Base-by-base conservation (phyloP, 2,797 vertebrate genomes). In the Synaphobranchus kaupii region DNA sequence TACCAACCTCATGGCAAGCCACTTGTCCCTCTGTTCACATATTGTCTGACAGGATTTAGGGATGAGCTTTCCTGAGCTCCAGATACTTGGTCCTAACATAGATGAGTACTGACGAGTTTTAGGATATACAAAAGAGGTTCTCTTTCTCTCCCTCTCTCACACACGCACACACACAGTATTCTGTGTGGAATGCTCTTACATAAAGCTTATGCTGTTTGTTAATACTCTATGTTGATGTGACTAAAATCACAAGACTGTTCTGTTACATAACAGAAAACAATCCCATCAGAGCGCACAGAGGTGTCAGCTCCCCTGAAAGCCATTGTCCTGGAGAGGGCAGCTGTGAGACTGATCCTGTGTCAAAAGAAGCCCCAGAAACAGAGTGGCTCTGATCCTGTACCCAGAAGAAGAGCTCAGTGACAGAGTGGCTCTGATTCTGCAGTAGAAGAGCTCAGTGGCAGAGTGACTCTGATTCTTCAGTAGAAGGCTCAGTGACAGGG, bases 271-370 rank as follows among this genome's bases (percentile, higher is more conserved):
- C 80, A 52, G 81, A 9, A 10, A 6, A 87, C 83, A 48, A 84
- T 87, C 80, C 60, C n/a, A 87, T 87, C 86, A 87, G 48, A 71
- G 78, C 34, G 44, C 48, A 48, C 34, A 25, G 52, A 81, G n/a
- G 4, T 78, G 28, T 17, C 44, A 54, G 80, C 25, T 56, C 52
- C 80, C 25, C 78, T 44, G 22, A 56, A 87, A 31, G 28, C 28
- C 85, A 34, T 86, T 66, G 78, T 82, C 12, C 39, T 47, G 22
- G 54, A 56, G 56, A 44, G 58, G n/a, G 39, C 56, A 76, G 63
- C 34, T 84, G 12, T 54, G 83, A 34, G 73, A 17, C 68, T 83
- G 82, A 17, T 17, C 5, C 73, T 78, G 4, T 56, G 52, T 34
- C 7, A 56, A 34, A 34, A 39, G n/a, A 39, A 10, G 84, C 58